Evolutionary conservation across 2,888 invertebrate species (phyloP), one percentile per base, ranked within the genome.

Genomic region (Nomada goodeniana): DNA sequence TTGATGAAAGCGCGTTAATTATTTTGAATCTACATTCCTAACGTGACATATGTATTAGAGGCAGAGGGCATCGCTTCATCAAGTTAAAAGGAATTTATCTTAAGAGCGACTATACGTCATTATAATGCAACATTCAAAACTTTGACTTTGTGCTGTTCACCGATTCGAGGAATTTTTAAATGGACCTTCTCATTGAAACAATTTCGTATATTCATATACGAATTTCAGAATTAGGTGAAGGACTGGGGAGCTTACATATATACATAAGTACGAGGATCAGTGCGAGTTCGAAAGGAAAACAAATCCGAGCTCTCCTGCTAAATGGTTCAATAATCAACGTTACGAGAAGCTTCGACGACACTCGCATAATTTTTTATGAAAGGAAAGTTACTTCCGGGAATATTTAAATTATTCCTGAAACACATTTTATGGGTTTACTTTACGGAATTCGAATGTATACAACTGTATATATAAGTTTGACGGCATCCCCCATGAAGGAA

Each of bases 61-160:
- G 36, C 36, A 36, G 36, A 36, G 26, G 13, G 29, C 26, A 57
- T 57, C 53, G 36, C n/a, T 63, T 44, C 36, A 18, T 18, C n/a
- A 47, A 70, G 74, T 80, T 74, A 67, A 81, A 79, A 64, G 50
- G 36, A 60, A 52, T 68, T 70, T 29, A 13, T 11, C 15, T 29
- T 44, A 60, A 13, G 52, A 44, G 36, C 53, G 80, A 36, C 80
- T 82, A 80, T 80, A 80, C 82, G 82, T 82, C 80, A 71, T 75
- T 61, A 18, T 15, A 2, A 2, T 13, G 57, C 71, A 67, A n/a
- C 57, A 69, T 36, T 57, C 0, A 36, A 36, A 7, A 36, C 36
- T 36, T 36, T 52, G 74, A 71, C 42, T 50, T 42, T 65, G 65
- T n/a, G 10, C 18, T 15, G 11, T n/a, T 15, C 18, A 13, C 26